Conservation (phyloP, 2,113 vertebrate species). For the Picathartes gymnocephalus region DNA sequence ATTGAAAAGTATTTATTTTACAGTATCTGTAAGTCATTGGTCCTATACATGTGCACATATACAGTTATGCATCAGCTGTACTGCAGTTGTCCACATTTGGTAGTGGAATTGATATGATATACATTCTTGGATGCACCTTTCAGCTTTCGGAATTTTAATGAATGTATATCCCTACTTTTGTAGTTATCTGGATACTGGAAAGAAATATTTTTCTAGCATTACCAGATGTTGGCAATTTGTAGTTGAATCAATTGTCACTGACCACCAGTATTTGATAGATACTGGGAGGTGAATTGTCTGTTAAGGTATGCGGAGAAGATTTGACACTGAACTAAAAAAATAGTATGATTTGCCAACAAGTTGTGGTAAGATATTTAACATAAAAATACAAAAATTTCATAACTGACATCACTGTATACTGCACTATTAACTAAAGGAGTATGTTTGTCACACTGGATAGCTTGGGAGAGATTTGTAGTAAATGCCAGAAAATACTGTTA, state of each 20-base stretch:
- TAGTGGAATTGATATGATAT: neutral
- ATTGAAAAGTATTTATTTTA: neutral
- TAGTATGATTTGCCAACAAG: neutral
- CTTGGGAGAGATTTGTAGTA: neutral
- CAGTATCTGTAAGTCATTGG: neutral
- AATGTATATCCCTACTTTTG: neutral
- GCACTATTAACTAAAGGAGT: neutral
- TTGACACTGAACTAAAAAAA: neutral
- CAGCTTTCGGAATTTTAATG: neutral
- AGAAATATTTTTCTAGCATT: neutral
- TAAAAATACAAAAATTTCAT: neutral
- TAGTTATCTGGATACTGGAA: neutral
- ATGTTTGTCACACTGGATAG: neutral
- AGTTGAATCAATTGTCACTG: neutral
- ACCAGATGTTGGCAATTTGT: neutral
- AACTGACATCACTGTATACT: neutral
- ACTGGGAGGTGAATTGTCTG: neutral
- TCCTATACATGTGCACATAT: neutral
- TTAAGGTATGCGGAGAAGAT: neutral
- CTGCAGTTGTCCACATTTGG: neutral
- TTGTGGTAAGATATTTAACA: neutral
- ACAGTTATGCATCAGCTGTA: neutral
- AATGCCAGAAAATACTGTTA: neutral
- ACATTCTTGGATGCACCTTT: neutral
- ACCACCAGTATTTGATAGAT: neutral